Conservation (phyloP, 2,888 invertebrate genomes). For the Podabrus alpinus region DNA sequence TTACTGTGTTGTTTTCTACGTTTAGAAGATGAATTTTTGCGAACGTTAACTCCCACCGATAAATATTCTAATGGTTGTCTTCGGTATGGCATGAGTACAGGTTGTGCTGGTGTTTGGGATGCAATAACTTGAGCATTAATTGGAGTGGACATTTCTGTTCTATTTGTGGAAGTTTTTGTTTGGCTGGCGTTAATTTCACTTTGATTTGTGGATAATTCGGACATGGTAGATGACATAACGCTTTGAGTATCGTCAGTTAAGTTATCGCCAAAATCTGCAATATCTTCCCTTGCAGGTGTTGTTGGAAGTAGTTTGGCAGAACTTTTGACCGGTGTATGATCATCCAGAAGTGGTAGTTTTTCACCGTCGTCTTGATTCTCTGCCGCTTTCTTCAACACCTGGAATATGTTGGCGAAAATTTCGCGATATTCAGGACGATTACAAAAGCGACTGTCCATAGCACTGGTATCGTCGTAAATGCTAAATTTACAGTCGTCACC, state of each 20-base stretch:
- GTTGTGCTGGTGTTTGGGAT: slow-evolving; percentile 54
- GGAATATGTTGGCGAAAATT: slow-evolving; percentile 82
- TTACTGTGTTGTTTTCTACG: slow-evolving; percentile 65
- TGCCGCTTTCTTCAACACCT: slow-evolving; percentile 80
- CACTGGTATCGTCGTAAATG: slow-evolving; percentile 77
- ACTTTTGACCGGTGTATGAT: slow-evolving; percentile 56
- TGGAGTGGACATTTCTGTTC: slow-evolving; percentile 55
- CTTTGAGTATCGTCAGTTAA: slow-evolving; percentile 75
- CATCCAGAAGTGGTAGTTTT: slow-evolving; percentile 72
- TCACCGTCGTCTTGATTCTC: slow-evolving; percentile 82
- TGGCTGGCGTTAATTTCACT: slow-evolving; percentile 65
- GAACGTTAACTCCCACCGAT: slow-evolving; percentile 67
- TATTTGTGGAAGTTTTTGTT: not conserved
- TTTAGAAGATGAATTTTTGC: slow-evolving; percentile 68
- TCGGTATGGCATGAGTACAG: slow-evolving; percentile 67
- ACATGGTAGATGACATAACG: slow-evolving; percentile 75
- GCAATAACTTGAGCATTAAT: slow-evolving; percentile 52
- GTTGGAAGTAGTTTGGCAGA: slow-evolving; percentile 68
- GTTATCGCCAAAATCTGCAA: slow-evolving; percentile 59
- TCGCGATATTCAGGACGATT: slow-evolving; percentile 82
- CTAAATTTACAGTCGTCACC: slow-evolving; percentile 85
- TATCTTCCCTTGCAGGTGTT: slow-evolving; percentile 70
- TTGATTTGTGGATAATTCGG: slow-evolving; percentile 72
- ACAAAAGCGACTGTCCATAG: slow-evolving; percentile 80
- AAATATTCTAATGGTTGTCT: slow-evolving; percentile 78